Base-by-base conservation (phyloP, 2,888 invertebrate genomes). In the Reticulitermes lucifugus region DNA sequence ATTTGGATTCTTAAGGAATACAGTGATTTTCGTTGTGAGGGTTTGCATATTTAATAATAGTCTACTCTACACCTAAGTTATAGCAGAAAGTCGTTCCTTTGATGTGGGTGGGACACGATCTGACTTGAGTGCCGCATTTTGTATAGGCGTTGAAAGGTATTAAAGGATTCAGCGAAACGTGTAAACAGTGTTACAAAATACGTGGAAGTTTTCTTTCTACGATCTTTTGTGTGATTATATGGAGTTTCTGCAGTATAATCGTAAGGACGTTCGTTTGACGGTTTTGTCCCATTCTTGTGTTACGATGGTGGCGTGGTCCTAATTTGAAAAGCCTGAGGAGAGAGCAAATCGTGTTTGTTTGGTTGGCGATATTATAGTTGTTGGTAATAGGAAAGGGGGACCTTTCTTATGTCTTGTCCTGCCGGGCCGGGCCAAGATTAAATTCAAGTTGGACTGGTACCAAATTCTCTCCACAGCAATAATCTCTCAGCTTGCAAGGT, bases 381-480 rank as follows among this genome's bases (percentile, higher is more conserved):
- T 6, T 59, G 12, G 55, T 6, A 59, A 59, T 59, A 59, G 4
- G 55, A 59, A 59, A 12, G 55, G 55, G 55, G 55, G 5, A 21
- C 12, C 21, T 12, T 59, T 59, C 55, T 59, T 21, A 59, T 59
- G 6, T 59, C 55, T 59, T 59, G 55, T 59, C 55, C 55, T 59
- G 41, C n/a, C 22, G 41, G 77, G 77, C 77, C 77, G 29, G 77
- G 41, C 77, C 77, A 77, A 77, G 77, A 77, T 77, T 77, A 77
- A 77, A 77, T 77, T 77, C 77, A 41, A 77, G 77, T 77, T 77
- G 77, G 77, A 77, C 77, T 35, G n/a, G 77, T 35, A 77, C 77
- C 77, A 77, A 77, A 77, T 43, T 77, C 77, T 41, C 77, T 77
- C 77, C 41, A 41, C 77, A 18, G 77, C 77, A 77, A 43, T 77